Conservation (phyloP, 1,140 invertebrate genomes). For the Gryon sp. region DNA sequence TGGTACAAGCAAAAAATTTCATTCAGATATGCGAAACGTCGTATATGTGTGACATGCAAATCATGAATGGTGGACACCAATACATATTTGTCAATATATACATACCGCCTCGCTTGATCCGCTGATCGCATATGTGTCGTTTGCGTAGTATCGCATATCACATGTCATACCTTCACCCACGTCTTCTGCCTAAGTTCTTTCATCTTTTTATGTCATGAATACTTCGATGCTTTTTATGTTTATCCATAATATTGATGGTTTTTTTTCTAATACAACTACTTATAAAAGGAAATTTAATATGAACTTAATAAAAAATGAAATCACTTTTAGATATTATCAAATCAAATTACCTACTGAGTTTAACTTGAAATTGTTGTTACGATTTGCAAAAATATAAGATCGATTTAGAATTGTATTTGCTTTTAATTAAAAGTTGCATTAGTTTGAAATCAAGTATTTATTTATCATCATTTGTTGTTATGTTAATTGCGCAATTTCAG, state of each 20-base stretch:
- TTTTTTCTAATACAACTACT: neutral
- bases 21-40: neutral
- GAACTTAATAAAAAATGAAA: too few relatives aligned
- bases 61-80: conserved; percentile 24
- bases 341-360: too few relatives aligned
- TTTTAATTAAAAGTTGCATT: too few relatives aligned
- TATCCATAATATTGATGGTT: neutral
- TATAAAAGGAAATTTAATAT: too few relatives aligned
- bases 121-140: conserved; percentile 27
- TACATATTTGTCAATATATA: conserved; percentile 3
- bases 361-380: too few relatives aligned
- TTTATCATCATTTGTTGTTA: too few relatives aligned
- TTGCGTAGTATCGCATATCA: conserved; percentile 18
- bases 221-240: neutral
- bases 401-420: too few relatives aligned
- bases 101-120: neutral
- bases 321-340: too few relatives aligned
- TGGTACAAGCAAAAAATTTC: neutral
- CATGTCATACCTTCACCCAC: conserved; percentile 17
- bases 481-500: too few relatives aligned
- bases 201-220: neutral
- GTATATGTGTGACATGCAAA: conserved; percentile 11
- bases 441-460: too few relatives aligned
- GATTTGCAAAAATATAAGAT: too few relatives aligned
- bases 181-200: conserved; percentile 3